A percentile compares a stretch with the other conserved stretches of the same genome.
Evolutionary conservation across 2,113 vertebrate genomes (phyloP).

Genomic region (Prunella himalayana): DNA sequence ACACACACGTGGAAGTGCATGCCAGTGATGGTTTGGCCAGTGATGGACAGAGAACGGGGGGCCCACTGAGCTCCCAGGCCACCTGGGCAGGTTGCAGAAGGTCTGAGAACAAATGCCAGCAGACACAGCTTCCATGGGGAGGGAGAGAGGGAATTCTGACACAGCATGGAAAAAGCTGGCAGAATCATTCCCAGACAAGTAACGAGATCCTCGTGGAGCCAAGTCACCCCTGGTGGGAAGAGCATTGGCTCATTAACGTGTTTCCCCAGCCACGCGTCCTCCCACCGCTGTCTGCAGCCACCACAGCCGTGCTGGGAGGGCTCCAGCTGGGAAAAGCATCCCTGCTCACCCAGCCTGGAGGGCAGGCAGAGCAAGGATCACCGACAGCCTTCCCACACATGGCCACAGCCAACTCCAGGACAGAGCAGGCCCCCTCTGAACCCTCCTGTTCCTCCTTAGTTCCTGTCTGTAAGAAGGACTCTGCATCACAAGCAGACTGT

Average conservation of each 20-base stretch:
- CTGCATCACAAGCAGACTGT: rapidly evolving
- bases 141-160: background rate
- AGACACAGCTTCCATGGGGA: rapidly evolving
- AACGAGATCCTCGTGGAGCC: background rate
- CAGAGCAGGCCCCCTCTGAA: background rate
- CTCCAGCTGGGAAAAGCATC: background rate
- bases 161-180: background rate
- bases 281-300: background rate
- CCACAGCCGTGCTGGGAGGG: background rate
- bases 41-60: background rate
- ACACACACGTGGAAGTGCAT: rapidly evolving
- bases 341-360: background rate
- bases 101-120: background rate
- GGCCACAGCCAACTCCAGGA: background rate
- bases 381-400: background rate
- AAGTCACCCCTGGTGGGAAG: background rate
- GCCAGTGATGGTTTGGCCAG: background rate
- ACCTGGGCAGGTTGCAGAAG: background rate
- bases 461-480: rapidly evolving
- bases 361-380: background rate
- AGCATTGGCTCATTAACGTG: background rate
- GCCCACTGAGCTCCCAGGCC: background rate
- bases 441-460: background rate
- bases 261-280: background rate
- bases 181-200: background rate